These are phyloP conservation scores for Limnothrissa miodon DNA, from an alignment of 2,113 vertebrate species.

Conservation along the genomic window DNA sequence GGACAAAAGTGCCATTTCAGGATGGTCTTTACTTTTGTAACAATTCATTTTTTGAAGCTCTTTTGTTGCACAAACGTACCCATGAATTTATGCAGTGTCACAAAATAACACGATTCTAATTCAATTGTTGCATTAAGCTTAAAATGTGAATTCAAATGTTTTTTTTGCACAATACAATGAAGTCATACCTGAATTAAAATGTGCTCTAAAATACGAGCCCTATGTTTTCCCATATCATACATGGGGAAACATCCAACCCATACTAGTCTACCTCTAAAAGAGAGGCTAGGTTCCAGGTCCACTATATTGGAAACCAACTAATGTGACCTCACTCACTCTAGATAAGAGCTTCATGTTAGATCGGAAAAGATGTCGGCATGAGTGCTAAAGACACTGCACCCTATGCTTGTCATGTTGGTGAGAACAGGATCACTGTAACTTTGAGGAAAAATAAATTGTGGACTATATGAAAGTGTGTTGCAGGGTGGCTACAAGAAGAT, in stretches of 20 bases:
- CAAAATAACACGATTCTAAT: background rate
- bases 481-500: background rate
- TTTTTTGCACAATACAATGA: background rate
- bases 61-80: background rate
- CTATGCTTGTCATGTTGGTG: conserved; percentile 44
- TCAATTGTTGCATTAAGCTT: background rate
- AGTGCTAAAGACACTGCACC: conserved; percentile 32
- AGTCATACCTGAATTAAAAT: background rate
- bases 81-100: background rate
- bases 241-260: background rate
- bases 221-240: background rate
- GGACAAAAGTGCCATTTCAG: background rate
- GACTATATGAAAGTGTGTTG: background rate
- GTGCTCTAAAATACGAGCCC: background rate
- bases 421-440: conserved; percentile 25
- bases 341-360: background rate
- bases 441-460: background rate
- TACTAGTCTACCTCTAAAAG: background rate
- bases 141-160: background rate
- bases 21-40: background rate
- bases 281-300: background rate
- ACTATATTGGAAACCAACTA: background rate
- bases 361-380: background rate
- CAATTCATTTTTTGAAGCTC: background rate
- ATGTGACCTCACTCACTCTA: background rate